Percentiles rank a stretch among this genome's conserved stretches.
phyloP scores from a whole-genome alignment of 2,888 invertebrate species.

The Lepidochitona cinerea region DNA sequence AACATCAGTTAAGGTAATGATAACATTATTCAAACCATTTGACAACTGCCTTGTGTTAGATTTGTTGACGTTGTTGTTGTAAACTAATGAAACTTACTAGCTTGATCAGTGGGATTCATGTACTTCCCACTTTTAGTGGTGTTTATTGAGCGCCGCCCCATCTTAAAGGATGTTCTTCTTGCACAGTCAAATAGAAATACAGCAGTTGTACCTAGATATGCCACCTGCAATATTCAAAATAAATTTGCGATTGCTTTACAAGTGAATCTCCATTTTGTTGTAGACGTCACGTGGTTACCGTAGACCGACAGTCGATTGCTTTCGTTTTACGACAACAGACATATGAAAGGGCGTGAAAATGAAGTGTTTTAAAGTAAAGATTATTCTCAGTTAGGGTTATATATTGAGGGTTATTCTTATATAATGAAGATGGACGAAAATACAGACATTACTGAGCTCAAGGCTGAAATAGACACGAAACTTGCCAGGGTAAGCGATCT shows the following conservation, averaged over 20 bases:
- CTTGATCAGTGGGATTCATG: slow-evolving; percentile 99
- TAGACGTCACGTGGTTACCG: slow-evolving; percentile 10
- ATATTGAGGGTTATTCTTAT: too few relatives aligned
- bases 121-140: slow-evolving; percentile 99
- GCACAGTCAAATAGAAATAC: not conserved
- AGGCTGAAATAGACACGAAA: slow-evolving; percentile 61
- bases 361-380: not conserved
- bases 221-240: not conserved
- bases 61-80: slow-evolving; percentile 10
- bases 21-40: too few relatives aligned
- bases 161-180: too few relatives aligned
- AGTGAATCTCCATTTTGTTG: not conserved
- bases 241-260: not conserved
- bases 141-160: slow-evolving; percentile 97
- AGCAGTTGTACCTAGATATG: not conserved
- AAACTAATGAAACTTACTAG: slow-evolving; percentile 79
- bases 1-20: too few relatives aligned
- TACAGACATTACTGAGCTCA: slow-evolving; percentile 56
- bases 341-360: not conserved
- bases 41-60: too few relatives aligned
- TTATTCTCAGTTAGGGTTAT: too few relatives aligned
- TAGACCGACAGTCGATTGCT: not conserved
- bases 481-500: slow-evolving; percentile 52
- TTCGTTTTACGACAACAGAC: not conserved
- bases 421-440: slow-evolving; percentile 34